phyloP scores from a whole-genome alignment of 23 tunicate species.

The Ciona savignyi region DNA sequence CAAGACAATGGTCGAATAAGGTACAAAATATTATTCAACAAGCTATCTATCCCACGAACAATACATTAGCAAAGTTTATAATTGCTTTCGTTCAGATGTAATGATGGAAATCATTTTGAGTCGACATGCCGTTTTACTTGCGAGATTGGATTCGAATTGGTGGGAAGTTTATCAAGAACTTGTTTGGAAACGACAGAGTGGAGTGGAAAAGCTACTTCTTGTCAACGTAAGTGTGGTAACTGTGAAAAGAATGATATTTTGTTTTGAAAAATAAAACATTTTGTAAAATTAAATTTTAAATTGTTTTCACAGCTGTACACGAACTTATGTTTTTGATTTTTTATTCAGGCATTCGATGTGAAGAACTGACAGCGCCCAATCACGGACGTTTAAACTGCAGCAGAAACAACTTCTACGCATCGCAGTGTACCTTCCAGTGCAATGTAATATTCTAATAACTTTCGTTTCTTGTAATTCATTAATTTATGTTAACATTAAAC shows the following conservation, averaged over 20 bases:
- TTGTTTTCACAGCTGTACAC: too few relatives aligned
- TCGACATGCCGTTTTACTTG: conserved; percentile 67
- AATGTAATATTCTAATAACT: conserved; percentile 32
- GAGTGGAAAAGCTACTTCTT: conserved; percentile 32
- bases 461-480: not conserved
- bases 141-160: conserved; percentile 47
- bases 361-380: conserved; percentile 42
- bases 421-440: conserved; percentile 68
- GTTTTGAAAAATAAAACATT: too few relatives aligned
- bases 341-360: conserved; percentile 49
- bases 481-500: too few relatives aligned
- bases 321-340: too few relatives aligned
- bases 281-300: too few relatives aligned
- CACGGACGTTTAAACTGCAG: conserved; percentile 78
- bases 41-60: too few relatives aligned
- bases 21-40: conserved; percentile 8
- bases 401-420: conserved; percentile 36
- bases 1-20: conserved; percentile 67
- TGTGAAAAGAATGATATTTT: too few relatives aligned
- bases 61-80: too few relatives aligned
- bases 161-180: conserved; percentile 28
- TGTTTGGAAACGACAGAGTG: conserved; percentile 36
- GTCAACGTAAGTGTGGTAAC: conserved; percentile 21
- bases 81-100: conserved; percentile 56
- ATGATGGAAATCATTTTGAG: conserved; percentile 44